A percentile compares a stretch with the other conserved stretches of the same genome.
Evolutionary conservation across 2,888 invertebrate species (phyloP).

Genomic region (Yponomeuta malinellus): DNA sequence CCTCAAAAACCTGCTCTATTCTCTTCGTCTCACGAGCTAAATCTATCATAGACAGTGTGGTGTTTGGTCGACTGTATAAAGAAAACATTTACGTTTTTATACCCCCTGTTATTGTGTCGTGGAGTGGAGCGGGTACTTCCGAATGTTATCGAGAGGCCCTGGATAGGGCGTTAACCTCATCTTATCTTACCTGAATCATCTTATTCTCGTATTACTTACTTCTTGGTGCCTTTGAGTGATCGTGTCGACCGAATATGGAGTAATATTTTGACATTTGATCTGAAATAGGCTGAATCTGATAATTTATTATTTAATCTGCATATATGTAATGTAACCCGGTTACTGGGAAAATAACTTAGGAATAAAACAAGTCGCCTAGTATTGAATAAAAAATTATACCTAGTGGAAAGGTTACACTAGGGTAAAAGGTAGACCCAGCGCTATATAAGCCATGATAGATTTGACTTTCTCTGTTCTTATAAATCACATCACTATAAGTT

Average conservation of each 20-base stretch:
- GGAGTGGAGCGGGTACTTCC: neutral
- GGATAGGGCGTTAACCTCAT: neutral
- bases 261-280: no score
- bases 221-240: no score
- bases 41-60: neutral
- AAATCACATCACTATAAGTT: neutral
- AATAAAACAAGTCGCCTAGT: no score
- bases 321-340: no score
- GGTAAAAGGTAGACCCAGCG: no score
- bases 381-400: no score
- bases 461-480: neutral
- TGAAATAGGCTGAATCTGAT: no score
- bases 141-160: neutral
- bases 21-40: neutral
- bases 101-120: neutral
- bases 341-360: no score
- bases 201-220: neutral
- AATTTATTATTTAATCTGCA: no score
- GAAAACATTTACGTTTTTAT: neutral
- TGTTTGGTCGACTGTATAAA: neutral
- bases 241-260: no score
- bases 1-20: neutral
- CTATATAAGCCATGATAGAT: neutral
- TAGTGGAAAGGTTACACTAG: no score
- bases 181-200: neutral